These are phyloP conservation scores for Solen grandis DNA, from an alignment of 1,140 invertebrate genomes.

Conservation along the genomic window DNA sequence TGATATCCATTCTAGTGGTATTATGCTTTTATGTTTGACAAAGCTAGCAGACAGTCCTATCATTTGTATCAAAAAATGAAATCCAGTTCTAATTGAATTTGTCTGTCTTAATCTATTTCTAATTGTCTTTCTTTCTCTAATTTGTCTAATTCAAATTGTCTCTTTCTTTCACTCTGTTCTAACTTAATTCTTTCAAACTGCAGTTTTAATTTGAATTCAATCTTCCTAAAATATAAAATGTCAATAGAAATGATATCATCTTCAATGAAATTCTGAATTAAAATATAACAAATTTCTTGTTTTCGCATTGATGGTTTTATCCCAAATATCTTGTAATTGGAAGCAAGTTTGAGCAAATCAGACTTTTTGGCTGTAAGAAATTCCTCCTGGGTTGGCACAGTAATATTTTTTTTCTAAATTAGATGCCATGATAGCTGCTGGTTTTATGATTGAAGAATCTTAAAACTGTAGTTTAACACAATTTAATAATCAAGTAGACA, in stretches of 20 bases:
- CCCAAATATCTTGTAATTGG: not conserved
- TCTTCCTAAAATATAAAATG: not conserved
- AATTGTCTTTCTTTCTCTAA: too few relatives aligned
- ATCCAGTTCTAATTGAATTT: too few relatives aligned
- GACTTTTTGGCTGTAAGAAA: not conserved
- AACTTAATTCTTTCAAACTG: not conserved
- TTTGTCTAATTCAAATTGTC: not conserved
- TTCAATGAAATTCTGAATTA: not conserved
- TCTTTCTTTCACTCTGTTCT: not conserved
- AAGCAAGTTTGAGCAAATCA: not conserved
- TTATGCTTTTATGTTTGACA: too few relatives aligned
- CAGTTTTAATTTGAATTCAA: not conserved
- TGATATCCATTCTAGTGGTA: too few relatives aligned
- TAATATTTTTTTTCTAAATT: too few relatives aligned
- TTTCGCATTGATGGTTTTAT: not conserved
- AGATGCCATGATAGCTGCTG: too few relatives aligned
- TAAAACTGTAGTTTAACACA: too few relatives aligned
- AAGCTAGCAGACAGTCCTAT: too few relatives aligned
- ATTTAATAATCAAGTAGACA: too few relatives aligned
- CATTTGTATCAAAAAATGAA: too few relatives aligned
- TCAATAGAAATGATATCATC: not conserved
- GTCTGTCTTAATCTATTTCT: too few relatives aligned
- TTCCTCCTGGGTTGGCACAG: not conserved
- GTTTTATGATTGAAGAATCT: too few relatives aligned
- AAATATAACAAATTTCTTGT: not conserved